A percentile compares a stretch with the other conserved stretches of the same genome.
phyloP scores from a whole-genome alignment of 2,888 invertebrate genomes.

The Laothoe populi region DNA sequence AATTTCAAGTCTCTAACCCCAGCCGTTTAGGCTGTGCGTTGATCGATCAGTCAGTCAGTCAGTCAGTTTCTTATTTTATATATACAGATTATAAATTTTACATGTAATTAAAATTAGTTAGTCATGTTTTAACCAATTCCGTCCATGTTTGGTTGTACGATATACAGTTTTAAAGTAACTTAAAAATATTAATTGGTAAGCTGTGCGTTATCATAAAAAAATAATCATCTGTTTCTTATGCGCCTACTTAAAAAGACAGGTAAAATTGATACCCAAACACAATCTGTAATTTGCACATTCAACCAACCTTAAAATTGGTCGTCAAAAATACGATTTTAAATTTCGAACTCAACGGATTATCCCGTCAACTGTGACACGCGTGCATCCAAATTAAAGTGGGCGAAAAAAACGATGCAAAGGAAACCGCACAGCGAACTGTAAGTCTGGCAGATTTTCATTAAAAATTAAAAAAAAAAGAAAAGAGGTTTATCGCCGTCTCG shows the following conservation, averaged over 20 bases:
- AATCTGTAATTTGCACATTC: slow-evolving; percentile 25
- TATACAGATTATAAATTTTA: too few species aligned
- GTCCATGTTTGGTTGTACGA: too few species aligned
- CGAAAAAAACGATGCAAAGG: slow-evolving; percentile 45
- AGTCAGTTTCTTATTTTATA: too few species aligned
- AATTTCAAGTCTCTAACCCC: too few species aligned
- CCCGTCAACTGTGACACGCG: slow-evolving; percentile 68
- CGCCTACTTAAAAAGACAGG: neutral
- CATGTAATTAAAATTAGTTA: too few species aligned
- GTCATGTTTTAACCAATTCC: too few species aligned
- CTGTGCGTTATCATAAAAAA: neutral
- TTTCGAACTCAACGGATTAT: slow-evolving; percentile 55
- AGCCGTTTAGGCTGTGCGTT: too few species aligned
- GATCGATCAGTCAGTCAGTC: too few species aligned
- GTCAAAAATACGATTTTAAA: slow-evolving; percentile 36
- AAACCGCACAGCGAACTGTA: slow-evolving; percentile 62
- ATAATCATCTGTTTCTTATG: neutral
- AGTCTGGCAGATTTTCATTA: slow-evolving; percentile 74
- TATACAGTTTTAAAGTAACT: too few species aligned
- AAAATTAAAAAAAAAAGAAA: slow-evolving; percentile 66
- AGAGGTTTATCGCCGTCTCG: slow-evolving; percentile 67
- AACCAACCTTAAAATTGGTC: slow-evolving; percentile 26
- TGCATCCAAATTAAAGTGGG: slow-evolving; percentile 57
- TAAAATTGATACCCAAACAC: slow-evolving; percentile 10
- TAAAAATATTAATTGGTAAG: too few species aligned